phyloP scores from a whole-genome alignment of 2,113 vertebrate genomes.

The Pseudopodoces humilis region DNA sequence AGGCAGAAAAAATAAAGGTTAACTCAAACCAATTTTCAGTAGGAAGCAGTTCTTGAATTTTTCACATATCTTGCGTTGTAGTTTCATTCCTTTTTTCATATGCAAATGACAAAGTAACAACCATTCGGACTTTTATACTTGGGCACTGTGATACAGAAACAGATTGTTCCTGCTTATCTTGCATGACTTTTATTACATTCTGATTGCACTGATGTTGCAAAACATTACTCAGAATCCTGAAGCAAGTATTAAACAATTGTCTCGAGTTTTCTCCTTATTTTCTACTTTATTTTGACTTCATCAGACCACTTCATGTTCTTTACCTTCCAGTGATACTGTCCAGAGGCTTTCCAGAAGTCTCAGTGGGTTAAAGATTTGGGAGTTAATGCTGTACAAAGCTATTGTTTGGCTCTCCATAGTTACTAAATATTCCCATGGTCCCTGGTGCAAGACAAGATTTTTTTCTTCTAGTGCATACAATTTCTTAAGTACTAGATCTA shows the following conservation, averaged over 20 bases:
- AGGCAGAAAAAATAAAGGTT: not conserved
- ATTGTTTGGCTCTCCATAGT: not conserved
- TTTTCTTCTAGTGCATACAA: not conserved
- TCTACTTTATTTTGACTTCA: not conserved
- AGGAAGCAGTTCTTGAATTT: not conserved
- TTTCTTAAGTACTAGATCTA: not conserved
- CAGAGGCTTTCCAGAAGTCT: not conserved
- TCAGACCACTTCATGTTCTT: not conserved
- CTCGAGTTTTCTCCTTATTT: not conserved
- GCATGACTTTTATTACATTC: not conserved
- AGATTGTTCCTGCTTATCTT: not conserved
- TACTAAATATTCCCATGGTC: not conserved
- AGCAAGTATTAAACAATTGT: not conserved
- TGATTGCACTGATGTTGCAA: not conserved
- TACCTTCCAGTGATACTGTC: not conserved
- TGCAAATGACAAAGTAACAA: not conserved
- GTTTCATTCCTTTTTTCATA: not conserved
- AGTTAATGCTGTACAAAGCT: not conserved
- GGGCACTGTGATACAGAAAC: not conserved
- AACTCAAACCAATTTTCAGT: not conserved
- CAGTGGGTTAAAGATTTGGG: not conserved
- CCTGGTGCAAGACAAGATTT: not conserved
- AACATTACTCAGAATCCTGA: not conserved
- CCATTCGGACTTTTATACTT: not conserved
- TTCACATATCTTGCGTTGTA: not conserved